Conservation (phyloP, 2,797 vertebrate genomes). For the Poliocrania exsul region DNA sequence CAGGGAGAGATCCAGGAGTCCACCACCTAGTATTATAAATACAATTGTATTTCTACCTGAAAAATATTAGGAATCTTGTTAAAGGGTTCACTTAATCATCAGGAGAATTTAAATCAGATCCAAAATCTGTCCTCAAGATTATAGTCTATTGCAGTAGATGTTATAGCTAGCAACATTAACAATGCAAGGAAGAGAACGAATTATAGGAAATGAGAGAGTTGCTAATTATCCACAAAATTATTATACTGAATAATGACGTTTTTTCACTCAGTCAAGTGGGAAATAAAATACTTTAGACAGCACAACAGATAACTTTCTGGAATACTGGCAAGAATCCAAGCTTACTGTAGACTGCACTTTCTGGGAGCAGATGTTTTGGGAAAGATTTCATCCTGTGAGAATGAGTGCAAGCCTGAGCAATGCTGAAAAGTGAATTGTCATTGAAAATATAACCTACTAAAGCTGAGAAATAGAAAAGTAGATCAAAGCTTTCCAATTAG, state of each 20-base stretch:
- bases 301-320: neutral
- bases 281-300: constrained; percentile 24
- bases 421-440: neutral
- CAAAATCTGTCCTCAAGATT: neutral
- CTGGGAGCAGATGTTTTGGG: constrained; percentile 15
- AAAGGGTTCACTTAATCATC: neutral
- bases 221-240: constrained; percentile 42
- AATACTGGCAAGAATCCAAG: neutral
- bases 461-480: neutral
- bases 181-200: neutral
- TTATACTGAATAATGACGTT: constrained; percentile 7
- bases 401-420: neutral
- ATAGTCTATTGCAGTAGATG: neutral
- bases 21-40: neutral
- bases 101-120: neutral
- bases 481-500: neutral
- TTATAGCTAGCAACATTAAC: constrained; percentile 1
- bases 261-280: constrained; percentile 18
- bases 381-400: neutral
- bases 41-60: neutral
- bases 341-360: neutral
- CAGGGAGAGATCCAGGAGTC: neutral
- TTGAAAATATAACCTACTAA: neutral
- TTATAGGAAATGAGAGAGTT: neutral
- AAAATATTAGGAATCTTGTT: neutral